Conservation (phyloP, 92 coral and sea anemone genomes). For the Zoanthus sociatus region DNA sequence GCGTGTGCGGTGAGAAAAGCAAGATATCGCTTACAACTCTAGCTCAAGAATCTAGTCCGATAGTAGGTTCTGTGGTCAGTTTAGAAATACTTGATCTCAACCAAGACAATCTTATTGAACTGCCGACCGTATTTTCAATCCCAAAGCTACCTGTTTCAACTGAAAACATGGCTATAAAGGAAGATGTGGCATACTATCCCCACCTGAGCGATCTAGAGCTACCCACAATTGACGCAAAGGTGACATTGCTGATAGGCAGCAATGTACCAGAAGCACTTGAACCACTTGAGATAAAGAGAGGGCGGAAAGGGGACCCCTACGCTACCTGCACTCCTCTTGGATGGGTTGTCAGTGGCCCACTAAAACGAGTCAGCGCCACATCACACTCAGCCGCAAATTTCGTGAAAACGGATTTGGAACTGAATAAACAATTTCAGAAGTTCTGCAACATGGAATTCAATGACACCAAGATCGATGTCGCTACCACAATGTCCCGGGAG, state of each 20-base stretch:
- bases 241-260: constrained; percentile 64
- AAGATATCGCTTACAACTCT: constrained; percentile 70
- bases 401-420: constrained; percentile 38
- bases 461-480: constrained; percentile 43
- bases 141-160: constrained; percentile 61
- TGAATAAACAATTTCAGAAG: constrained; percentile 45
- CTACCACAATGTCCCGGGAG: constrained; percentile 48
- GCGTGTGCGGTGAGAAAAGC: constrained; percentile 37
- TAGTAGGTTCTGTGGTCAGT: constrained; percentile 47
- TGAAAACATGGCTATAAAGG: constrained; percentile 41
- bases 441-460: constrained; percentile 67
- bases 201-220: constrained; percentile 42
- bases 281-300: constrained; percentile 47
- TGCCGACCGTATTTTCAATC: constrained; percentile 61
- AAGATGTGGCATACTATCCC: constrained; percentile 56
- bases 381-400: constrained; percentile 42
- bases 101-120: constrained; percentile 37
- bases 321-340: constrained; percentile 51
- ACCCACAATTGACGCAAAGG: constrained; percentile 50
- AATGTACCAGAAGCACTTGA: constrained; percentile 59
- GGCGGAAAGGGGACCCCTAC: constrained; percentile 44
- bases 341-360: constrained; percentile 63
- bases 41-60: constrained; percentile 35
- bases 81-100: constrained; percentile 58
- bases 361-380: neutral